Base-by-base conservation (phyloP, 2,113 vertebrate genomes). In the Macaca mulatta region DNA sequence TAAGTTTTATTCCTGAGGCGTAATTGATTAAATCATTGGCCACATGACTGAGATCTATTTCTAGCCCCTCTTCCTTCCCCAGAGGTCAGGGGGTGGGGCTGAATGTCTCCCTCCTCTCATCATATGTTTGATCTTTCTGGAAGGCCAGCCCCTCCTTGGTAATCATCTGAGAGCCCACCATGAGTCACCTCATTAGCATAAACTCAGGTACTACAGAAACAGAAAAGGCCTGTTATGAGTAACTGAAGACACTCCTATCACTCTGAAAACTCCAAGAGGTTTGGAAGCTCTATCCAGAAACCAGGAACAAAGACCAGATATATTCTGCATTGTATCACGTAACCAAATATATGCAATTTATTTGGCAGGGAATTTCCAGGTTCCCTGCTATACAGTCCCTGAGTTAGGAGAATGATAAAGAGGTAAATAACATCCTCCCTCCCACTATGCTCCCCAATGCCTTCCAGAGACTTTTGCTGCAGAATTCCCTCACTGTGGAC, bases 241-340 rank as follows among this genome's bases (percentile, higher is more conserved):
- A 93, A 25, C n/a, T 25, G 3, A 52, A 67, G n/a, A 2, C 18
- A 0, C 5, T 22, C 5, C 17, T 7, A 1, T 25, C 27, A 27
- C 45, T 4, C 20, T 10, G 25, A 14, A 64, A 57, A 40, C 25
- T 27, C 23, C 23, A 38, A 27, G 23, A 72, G 35, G 22, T 57
- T 78, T 40, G 38, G 18, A 86, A 48, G 14, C 55, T 79, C 23
- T 64, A 2, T 67, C n/a, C 18, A 40, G 11, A 18, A 64, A 70
- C 12, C 13, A 8, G 32, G 48, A 8, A 52, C 22, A 85, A 48
- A 80, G 30, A 43, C 64, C n/a, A 80, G 8, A 40, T n/a, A 12
- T 8, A n/a, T 17, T 67, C n/a, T 38, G n/a, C 23, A 4, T 23
- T 16, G 12, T 12, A 4, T n/a, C 23, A 30, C 5, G 10, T 45